phyloP scores from a whole-genome alignment of 2,113 vertebrate genomes.

The Microtus richardsoni region DNA sequence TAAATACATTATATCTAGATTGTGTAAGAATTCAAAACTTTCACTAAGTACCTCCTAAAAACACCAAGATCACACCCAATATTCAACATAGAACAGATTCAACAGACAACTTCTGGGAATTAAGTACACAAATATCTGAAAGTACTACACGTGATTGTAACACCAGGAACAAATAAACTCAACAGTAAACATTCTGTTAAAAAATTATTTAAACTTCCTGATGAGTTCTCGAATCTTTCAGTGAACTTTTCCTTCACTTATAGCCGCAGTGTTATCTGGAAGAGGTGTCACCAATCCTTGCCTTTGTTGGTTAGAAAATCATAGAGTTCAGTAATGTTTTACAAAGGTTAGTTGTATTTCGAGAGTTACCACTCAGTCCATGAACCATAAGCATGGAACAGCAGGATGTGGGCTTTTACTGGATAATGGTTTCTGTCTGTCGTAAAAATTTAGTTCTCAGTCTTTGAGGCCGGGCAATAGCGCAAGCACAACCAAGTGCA shows the following conservation, averaged over 20 bases:
- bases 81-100: not conserved
- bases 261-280: not conserved
- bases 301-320: not conserved
- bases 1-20: not conserved
- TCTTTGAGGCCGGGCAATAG: not conserved
- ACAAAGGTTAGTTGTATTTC: not conserved
- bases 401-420: not conserved
- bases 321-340: not conserved
- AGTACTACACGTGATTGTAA: not conserved
- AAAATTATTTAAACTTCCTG: not conserved
- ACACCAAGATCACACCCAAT: not conserved
- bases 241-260: not conserved
- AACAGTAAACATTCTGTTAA: not conserved
- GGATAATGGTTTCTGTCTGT: constrained; percentile 18
- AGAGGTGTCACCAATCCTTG: not conserved
- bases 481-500: too few species aligned
- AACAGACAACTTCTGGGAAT: not conserved
- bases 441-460: constrained; percentile 41
- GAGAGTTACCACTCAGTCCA: not conserved
- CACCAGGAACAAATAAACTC: not conserved
- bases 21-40: not conserved
- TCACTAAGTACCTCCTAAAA: not conserved
- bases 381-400: not conserved
- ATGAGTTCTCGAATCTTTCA: not conserved
- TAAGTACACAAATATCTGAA: not conserved